Conservation (phyloP, 1,140 invertebrate genomes). For the Drosophila truncata region DNA sequence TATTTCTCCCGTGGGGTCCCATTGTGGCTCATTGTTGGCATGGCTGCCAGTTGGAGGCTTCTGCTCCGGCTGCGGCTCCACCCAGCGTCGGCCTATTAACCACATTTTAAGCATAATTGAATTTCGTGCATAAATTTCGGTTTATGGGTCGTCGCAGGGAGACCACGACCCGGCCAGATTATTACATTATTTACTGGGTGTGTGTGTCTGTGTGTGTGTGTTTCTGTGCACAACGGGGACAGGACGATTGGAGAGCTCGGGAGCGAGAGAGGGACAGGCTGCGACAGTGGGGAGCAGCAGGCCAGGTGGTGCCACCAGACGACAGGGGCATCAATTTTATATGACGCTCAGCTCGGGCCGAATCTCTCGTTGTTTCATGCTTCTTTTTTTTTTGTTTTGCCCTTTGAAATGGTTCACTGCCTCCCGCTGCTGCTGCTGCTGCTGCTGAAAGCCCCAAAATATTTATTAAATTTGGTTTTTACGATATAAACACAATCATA, state of each 20-base stretch:
- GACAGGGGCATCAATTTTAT: constrained; percentile 75
- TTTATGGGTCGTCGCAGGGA: constrained; percentile 75
- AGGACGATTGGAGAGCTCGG: constrained; percentile 7
- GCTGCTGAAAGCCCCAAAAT: constrained; percentile 50
- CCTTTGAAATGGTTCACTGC: constrained; percentile 34
- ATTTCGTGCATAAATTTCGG: constrained; percentile 82
- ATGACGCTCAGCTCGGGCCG: constrained; percentile 49
- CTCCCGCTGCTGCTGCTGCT: constrained; percentile 28
- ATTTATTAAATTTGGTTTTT: constrained; percentile 79
- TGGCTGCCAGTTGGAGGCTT: constrained; percentile 43
- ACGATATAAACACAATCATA: constrained; percentile 47
- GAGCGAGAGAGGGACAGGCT: constrained; percentile 18
- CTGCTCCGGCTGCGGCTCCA: constrained; percentile 7
- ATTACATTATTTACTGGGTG: constrained; percentile 81
- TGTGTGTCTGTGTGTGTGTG: constrained; percentile 11
- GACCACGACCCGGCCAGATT: constrained; percentile 76
- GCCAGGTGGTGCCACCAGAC: constrained; percentile 63
- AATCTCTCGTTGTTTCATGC: constrained; percentile 28
- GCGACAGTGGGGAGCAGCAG: constrained; percentile 23
- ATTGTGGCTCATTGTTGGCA: constrained; percentile 62
- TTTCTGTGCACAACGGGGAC: constrained; percentile 8
- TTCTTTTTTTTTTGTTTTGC: constrained; percentile 20
- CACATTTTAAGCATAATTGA: constrained; percentile 84
- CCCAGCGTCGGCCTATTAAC: constrained; percentile 74
- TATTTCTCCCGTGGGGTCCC: constrained; percentile 58